Percentiles rank a stretch among this genome's conserved stretches.
phyloP scores from a whole-genome alignment of 2,797 vertebrate species.

The Tamandua tetradactyla region DNA sequence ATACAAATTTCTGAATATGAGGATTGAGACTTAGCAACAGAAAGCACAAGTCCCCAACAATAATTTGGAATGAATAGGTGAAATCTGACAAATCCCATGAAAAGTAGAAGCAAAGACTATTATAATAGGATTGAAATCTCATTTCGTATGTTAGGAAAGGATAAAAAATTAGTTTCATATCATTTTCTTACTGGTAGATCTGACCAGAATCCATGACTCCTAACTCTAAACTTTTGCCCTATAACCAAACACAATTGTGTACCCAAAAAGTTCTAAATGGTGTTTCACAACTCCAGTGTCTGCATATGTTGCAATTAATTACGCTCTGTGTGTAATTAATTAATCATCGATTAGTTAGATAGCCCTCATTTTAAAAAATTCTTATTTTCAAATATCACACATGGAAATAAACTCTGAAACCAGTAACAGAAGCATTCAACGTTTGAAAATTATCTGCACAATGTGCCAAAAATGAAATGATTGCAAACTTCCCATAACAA shows the following conservation, averaged over 20 bases:
- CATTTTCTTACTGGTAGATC: neutral
- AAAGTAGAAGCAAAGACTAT: slow-evolving; percentile 31
- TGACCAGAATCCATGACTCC: neutral
- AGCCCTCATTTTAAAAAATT: neutral
- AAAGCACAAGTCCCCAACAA: slow-evolving; percentile 44
- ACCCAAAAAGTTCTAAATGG: neutral
- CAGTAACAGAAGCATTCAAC: slow-evolving; percentile 6
- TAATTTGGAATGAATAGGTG: slow-evolving; percentile 59
- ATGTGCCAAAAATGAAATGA: neutral
- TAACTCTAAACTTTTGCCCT: neutral
- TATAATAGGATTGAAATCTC: neutral
- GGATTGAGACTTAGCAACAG: slow-evolving; percentile 32
- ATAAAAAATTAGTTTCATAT: neutral
- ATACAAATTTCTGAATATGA: slow-evolving; percentile 56
- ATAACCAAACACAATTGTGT: neutral
- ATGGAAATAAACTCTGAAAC: slow-evolving; percentile 38
- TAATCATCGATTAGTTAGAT: neutral
- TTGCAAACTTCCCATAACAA: slow-evolving; percentile 10
- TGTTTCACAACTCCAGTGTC: neutral
- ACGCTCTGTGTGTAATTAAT: neutral
- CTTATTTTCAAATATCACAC: slow-evolving; percentile 25
- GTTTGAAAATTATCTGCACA: slow-evolving; percentile 11
- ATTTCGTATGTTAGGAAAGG: neutral
- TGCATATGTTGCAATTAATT: neutral
- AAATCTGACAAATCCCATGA: neutral